These are phyloP conservation scores for Oxygymnocypris stewartii DNA, from an alignment of 2,113 vertebrate species.

Conservation along the genomic window DNA sequence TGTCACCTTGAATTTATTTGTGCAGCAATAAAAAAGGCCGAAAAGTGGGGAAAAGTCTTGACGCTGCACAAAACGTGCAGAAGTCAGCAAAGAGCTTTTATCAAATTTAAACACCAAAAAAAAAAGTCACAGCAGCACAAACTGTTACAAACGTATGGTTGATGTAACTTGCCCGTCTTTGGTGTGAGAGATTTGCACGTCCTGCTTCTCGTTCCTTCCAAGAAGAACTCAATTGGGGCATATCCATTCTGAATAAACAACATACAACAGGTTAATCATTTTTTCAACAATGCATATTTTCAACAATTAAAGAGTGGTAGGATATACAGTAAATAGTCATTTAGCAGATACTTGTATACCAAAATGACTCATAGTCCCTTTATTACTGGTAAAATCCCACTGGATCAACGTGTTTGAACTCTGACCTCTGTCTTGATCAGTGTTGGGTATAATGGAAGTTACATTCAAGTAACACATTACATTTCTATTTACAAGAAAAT, in stretches of 20 bases:
- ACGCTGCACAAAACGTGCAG: constrained; percentile 21
- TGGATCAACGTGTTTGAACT: not conserved
- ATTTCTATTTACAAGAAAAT: not conserved
- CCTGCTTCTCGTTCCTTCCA: constrained; percentile 97
- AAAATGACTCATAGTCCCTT: not conserved
- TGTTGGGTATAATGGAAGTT: not conserved
- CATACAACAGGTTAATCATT: not conserved
- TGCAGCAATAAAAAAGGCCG: not conserved
- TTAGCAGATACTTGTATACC: not conserved
- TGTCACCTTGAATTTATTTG: constrained; percentile 45
- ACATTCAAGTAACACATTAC: too few relatives aligned
- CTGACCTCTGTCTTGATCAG: too few relatives aligned
- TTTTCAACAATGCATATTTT: not conserved
- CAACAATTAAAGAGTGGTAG: not conserved
- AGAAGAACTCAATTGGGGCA: constrained; percentile 95
- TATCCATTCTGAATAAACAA: constrained; percentile 80
- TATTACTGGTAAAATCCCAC: not conserved
- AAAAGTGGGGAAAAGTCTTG: constrained; percentile 34
- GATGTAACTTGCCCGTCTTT: constrained; percentile 82
- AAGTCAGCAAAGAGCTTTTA: constrained; percentile 40
- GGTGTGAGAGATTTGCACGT: constrained; percentile 91
- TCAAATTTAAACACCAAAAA: not conserved
- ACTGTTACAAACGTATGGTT: not conserved
- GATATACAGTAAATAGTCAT: not conserved
- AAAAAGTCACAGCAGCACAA: not conserved